These are phyloP conservation scores for Abramis brama DNA, from an alignment of 2,113 vertebrate species.

Conservation along the genomic window DNA sequence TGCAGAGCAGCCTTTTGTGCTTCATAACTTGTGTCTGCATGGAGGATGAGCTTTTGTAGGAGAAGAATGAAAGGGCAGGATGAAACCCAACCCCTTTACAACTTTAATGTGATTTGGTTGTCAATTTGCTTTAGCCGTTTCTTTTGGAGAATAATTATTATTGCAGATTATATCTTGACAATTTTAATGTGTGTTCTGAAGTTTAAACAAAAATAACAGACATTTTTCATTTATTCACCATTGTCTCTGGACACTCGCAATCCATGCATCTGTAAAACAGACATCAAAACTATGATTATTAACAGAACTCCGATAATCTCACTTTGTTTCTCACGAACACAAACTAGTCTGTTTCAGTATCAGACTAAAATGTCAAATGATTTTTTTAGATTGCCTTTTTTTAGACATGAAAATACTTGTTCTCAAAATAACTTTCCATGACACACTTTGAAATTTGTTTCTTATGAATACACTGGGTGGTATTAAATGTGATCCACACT, in stretches of 20 bases:
- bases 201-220: not conserved
- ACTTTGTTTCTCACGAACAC: not conserved
- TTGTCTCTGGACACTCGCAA: not conserved
- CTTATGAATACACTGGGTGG: not conserved
- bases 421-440: too few species aligned
- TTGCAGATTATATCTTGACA: not conserved
- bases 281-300: conserved; percentile 18
- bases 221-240: not conserved
- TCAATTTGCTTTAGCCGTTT: not conserved
- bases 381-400: not conserved
- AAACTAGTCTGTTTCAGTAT: too few species aligned
- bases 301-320: not conserved
- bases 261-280: conserved; percentile 20
- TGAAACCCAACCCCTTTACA: conserved; percentile 50
- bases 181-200: not conserved
- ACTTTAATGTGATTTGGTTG: not conserved
- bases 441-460: not conserved
- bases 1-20: conserved; percentile 24
- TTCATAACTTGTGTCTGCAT: conserved; percentile 2
- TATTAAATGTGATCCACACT: not conserved
- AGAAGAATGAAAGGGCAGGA: not conserved
- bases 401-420: not conserved
- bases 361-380: not conserved
- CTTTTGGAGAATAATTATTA: not conserved
- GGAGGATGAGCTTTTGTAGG: conserved; percentile 13